Conservation (phyloP, 2,797 vertebrate genomes). For the Aphelocoma californica region DNA sequence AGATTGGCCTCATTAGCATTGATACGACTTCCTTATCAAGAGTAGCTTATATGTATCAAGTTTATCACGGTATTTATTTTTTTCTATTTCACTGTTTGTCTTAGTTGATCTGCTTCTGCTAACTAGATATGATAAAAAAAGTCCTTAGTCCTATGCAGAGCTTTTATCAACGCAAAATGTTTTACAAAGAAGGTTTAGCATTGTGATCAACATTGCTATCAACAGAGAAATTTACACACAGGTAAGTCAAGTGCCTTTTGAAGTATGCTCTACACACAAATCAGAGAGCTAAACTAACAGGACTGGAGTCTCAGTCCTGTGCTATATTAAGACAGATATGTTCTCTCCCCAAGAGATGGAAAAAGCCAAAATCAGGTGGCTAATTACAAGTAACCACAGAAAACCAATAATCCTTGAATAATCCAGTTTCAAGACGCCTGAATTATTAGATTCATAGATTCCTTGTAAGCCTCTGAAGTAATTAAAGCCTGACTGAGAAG, state of each 20-base stretch:
- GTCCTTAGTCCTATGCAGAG: background rate
- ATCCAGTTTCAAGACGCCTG: slow-evolving; percentile 12
- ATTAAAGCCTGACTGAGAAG: slow-evolving; percentile 45
- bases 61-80: background rate
- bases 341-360: background rate
- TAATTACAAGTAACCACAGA: slow-evolving; percentile 45
- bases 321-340: background rate
- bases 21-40: background rate
- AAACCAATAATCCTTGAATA: slow-evolving; percentile 40
- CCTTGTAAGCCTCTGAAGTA: slow-evolving; percentile 47
- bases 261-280: background rate
- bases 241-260: slow-evolving; percentile 18
- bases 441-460: slow-evolving; percentile 59
- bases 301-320: background rate
- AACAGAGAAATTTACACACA: background rate
- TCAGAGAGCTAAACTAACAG: background rate
- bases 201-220: background rate
- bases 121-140: background rate
- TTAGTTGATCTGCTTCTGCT: background rate
- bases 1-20: background rate
- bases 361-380: background rate
- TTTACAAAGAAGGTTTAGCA: slow-evolving; percentile 6
- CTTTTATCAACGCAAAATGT: background rate
- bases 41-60: background rate
- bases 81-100: background rate